A percentile compares a stretch with the other conserved stretches of the same genome.
These are phyloP conservation scores for Sebastes alutus DNA, from an alignment of 2,797 vertebrate species.

Conservation along the genomic window DNA sequence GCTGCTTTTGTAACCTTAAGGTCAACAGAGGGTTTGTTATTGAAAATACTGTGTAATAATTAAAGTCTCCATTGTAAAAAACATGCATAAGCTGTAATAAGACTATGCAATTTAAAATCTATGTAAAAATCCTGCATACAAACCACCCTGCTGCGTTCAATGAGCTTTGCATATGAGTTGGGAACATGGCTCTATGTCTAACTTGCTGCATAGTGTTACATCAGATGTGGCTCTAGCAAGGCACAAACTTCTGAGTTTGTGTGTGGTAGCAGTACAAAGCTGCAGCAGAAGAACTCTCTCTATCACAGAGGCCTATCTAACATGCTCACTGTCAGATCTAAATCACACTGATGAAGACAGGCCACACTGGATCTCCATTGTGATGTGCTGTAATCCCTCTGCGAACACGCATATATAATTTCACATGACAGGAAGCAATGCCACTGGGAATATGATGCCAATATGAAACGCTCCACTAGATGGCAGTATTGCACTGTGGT, in stretches of 20 bases:
- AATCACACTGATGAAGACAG: background rate
- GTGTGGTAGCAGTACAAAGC: background rate
- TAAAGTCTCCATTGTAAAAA: background rate
- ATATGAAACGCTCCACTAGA: constrained; percentile 57
- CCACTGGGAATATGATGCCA: background rate
- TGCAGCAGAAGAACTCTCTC: background rate
- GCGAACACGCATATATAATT: background rate
- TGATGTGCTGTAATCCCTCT: background rate
- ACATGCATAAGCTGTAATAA: too few relatives aligned
- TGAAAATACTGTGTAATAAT: background rate
- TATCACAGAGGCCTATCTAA: background rate
- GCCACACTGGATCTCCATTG: background rate
- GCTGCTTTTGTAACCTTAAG: background rate
- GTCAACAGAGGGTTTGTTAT: background rate
- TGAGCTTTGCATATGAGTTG: constrained; percentile 13
- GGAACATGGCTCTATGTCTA: constrained; percentile 8
- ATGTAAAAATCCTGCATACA: background rate
- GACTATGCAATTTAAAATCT: background rate
- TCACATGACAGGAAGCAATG: background rate
- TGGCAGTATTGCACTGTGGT: constrained; percentile 56
- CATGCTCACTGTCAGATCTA: background rate
- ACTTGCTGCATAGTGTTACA: constrained; percentile 34
- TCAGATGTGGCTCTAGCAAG: constrained; percentile 31
- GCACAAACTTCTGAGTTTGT: constrained; percentile 21
- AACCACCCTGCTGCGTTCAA: background rate